phyloP scores from a whole-genome alignment of 37 sponge, comb jelly and placozoan species.

The Hexactinellida sp. region DNA sequence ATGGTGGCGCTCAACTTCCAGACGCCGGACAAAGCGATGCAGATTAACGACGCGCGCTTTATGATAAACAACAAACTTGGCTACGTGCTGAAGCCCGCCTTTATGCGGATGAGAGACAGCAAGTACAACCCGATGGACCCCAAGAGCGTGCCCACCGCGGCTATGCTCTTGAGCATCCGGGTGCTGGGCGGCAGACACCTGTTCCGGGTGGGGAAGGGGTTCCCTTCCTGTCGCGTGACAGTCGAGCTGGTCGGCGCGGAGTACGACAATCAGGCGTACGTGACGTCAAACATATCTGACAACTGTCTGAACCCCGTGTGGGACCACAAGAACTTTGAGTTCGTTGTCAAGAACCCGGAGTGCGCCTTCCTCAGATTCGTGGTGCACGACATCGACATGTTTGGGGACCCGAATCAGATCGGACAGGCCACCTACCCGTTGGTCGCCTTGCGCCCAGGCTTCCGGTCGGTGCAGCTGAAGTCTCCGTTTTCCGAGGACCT shows the following conservation, averaged over 20 bases:
- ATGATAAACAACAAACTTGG: slow-evolving; percentile 68
- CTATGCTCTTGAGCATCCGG: slow-evolving; percentile 1
- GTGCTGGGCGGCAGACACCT: slow-evolving; percentile 78
- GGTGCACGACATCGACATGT: slow-evolving; percentile 81
- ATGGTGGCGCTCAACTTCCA: slow-evolving; percentile 93
- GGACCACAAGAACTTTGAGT: slow-evolving; percentile 61
- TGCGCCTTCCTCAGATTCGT: slow-evolving; percentile 76
- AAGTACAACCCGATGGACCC: background rate
- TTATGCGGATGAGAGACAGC: slow-evolving; percentile 49
- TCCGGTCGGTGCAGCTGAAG: slow-evolving; percentile 73
- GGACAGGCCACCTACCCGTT: slow-evolving; percentile 85
- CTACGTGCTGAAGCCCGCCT: slow-evolving; percentile 84
- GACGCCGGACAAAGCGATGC: slow-evolving; percentile 90
- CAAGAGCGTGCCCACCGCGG: background rate
- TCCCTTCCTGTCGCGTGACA: slow-evolving; percentile 67
- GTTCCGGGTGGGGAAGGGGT: slow-evolving; percentile 57
- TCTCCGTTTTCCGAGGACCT: slow-evolving; percentile 74
- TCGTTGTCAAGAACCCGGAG: slow-evolving; percentile 70
- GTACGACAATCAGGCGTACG: slow-evolving; percentile 51
- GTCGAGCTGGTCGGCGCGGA: slow-evolving; percentile 71
- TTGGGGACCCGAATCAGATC: slow-evolving; percentile 89
- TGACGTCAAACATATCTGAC: slow-evolving; percentile 68
- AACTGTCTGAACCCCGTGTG: slow-evolving; percentile 89
- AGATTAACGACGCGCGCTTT: slow-evolving; percentile 91
- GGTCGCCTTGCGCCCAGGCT: slow-evolving; percentile 55